Conservation (phyloP, 1,140 invertebrate species). For the Ptiloglossa arizonensis region DNA sequence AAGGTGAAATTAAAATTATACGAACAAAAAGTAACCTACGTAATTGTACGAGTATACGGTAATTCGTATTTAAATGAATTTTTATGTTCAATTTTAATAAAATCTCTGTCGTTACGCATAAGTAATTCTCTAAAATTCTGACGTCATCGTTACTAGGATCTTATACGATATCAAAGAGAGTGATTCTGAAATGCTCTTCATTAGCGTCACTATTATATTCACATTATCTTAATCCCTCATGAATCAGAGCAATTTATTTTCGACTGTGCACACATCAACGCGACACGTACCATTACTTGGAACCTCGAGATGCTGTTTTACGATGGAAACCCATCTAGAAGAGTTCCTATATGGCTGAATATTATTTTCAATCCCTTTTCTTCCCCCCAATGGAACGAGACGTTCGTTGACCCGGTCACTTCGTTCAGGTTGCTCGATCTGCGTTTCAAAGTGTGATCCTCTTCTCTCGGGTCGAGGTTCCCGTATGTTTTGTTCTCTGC, state of each 20-base stretch:
- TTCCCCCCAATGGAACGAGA: neutral
- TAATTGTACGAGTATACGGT: no score
- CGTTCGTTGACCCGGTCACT: slow-evolving; percentile 1
- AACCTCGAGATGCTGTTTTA: neutral
- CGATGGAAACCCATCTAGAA: neutral
- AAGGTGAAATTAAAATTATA: no score
- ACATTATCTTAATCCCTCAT: neutral
- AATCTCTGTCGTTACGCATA: no score
- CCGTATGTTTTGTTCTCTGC: neutral
- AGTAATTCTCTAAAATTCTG: no score
- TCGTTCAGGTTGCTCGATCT: neutral
- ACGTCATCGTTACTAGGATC: no score
- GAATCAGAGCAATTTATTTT: slow-evolving; percentile 3
- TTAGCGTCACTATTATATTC: neutral
- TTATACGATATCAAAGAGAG: no score
- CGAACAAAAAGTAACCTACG: no score
- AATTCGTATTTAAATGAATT: no score
- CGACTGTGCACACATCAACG: slow-evolving; percentile 3
- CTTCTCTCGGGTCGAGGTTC: neutral
- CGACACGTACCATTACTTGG: slow-evolving; percentile 6
- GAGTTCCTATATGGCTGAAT: neutral
- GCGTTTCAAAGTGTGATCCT: neutral
- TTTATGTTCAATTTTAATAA: no score
- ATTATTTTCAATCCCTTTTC: neutral
- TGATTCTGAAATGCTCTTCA: neutral